Evolutionary conservation across 2,113 vertebrate genomes (phyloP), one percentile per base, ranked within the genome.

Genomic region (Haplochromis vanheusdeni): DNA sequence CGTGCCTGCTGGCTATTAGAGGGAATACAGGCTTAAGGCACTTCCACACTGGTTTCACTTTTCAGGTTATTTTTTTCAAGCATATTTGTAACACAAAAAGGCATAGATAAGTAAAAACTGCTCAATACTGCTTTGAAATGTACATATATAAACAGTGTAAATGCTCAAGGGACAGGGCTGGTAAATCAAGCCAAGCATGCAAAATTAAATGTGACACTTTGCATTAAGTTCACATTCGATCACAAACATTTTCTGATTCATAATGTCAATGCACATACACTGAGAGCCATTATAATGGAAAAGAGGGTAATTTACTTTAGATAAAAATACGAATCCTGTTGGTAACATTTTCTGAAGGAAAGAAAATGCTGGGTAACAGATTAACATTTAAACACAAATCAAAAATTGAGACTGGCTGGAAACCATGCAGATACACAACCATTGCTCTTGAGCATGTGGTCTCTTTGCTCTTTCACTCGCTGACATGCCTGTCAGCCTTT

Each of bases 131-230:
- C 13, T 8, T 55, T 70, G 5, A 73, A 49, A 80, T 62, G 23
- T 28, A 85, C 35, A 9, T 4, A 17, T 51, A 19, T 83, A 83
- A 81, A 49, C 58, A 21, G 19, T 83, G 19, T 37, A n/a, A 81
- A 62, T 42, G 21, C 21, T 65, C 23, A 23, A 40, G 11, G 37
- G 51, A 14, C 19, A 56, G 6, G 13, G 28, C 37, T 17, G 60
- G 37, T 28, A 49, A 79, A 37, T 89, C 56, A 68, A 80, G 6
- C 40, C 40, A 28, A 81, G 62, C 82, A 40, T 42, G 51, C 2
- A 83, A 79, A 65, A 92, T 83, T 9, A 82, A 81, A 47, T 33
- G 52, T 81, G 89, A 85, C 86, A 85, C 58, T 55, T 33, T 42
- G 17, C 13, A 83, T 73, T 45, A 6, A 81, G 17, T 77, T 77